These are phyloP conservation scores for Caerostris extrusa DNA, from an alignment of 1,140 invertebrate genomes.

Conservation along the genomic window DNA sequence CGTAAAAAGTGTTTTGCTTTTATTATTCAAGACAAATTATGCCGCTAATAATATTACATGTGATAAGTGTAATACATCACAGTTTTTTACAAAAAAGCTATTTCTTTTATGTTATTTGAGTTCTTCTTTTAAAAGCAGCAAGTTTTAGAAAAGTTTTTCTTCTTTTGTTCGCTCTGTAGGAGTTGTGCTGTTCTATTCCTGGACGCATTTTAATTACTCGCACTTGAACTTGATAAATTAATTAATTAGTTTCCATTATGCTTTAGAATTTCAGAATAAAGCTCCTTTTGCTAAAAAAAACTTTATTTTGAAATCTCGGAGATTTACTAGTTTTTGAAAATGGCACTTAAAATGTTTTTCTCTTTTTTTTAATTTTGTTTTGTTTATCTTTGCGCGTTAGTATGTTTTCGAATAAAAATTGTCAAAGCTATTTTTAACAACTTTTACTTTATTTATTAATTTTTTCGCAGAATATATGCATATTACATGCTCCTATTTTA, in stretches of 20 bases:
- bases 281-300: neutral
- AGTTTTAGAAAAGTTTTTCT: neutral
- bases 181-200: slow-evolving; percentile 34
- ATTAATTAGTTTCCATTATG: slow-evolving; percentile 69
- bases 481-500: neutral
- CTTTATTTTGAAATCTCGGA: neutral
- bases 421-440: neutral
- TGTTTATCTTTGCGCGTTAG: neutral
- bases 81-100: neutral
- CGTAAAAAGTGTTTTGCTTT: neutral
- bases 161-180: neutral
- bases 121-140: neutral
- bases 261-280: neutral
- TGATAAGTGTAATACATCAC: slow-evolving; percentile 52
- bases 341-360: neutral
- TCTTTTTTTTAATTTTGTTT: neutral
- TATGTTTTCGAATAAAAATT: neutral
- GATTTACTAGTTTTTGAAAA: neutral
- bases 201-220: slow-evolving; percentile 56
- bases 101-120: neutral
- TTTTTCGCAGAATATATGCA: no score
- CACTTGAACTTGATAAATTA: slow-evolving; percentile 58
- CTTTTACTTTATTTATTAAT: no score
- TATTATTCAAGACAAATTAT: slow-evolving; percentile 63
- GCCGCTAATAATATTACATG: slow-evolving; percentile 66